Conservation (phyloP, 1,140 invertebrate genomes). For the Pseudomyrmex dendroicus region DNA sequence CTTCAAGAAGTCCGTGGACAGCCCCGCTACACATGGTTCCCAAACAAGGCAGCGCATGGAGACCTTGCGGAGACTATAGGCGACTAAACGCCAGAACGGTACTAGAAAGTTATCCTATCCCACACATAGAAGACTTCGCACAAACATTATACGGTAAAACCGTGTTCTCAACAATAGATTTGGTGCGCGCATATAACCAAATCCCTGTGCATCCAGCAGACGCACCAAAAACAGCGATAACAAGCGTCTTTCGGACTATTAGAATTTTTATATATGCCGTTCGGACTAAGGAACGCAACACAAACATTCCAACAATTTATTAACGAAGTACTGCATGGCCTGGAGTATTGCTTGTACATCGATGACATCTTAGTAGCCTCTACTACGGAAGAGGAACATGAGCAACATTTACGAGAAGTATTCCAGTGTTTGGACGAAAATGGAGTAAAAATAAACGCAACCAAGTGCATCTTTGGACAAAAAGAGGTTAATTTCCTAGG, state of each 20-base stretch:
- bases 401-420: background rate
- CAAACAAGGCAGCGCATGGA: no score
- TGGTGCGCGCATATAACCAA: background rate
- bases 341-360: background rate
- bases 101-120: no score
- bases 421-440: background rate
- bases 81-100: no score
- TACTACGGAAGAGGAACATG: background rate
- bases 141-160: no score
- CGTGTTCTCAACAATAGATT: background rate
- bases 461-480: background rate
- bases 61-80: no score
- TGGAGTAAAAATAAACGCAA: background rate
- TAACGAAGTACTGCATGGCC: background rate
- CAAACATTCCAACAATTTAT: conserved; percentile 4
- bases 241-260: background rate
- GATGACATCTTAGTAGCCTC: background rate
- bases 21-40: no score
- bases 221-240: background rate
- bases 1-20: no score
- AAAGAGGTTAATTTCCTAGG: background rate
- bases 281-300: background rate
- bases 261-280: background rate
- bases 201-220: background rate
- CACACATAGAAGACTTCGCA: no score